A percentile compares a stretch with the other conserved stretches of the same genome.
Evolutionary conservation across 2,888 invertebrate genomes (phyloP).

Genomic region (Gibbula magus): DNA sequence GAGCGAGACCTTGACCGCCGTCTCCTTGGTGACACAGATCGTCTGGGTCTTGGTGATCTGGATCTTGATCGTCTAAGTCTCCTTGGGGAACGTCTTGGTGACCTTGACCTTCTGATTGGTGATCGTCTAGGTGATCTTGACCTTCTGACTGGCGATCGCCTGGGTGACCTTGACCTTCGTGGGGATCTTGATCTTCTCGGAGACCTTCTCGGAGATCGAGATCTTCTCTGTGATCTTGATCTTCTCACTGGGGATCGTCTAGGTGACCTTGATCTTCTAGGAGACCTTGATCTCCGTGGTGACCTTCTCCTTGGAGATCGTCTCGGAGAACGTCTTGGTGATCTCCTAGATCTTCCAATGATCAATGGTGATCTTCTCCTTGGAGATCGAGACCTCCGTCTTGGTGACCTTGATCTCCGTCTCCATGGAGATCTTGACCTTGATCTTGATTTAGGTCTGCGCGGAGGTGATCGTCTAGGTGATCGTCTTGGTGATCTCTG

Average conservation of each 20-base stretch:
- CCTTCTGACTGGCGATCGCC: constrained; percentile 39
- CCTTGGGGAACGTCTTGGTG: constrained; percentile 36
- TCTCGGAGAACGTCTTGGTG: constrained; percentile 31
- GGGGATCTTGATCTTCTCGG: constrained; percentile 44
- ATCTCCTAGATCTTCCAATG: constrained; percentile 20
- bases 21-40: constrained; percentile 17
- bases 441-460: neutral
- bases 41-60: constrained; percentile 35
- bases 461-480: neutral
- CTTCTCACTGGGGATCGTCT: constrained; percentile 40
- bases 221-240: constrained; percentile 35
- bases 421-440: constrained; percentile 34
- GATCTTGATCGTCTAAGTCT: constrained; percentile 33
- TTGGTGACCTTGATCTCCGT: constrained; percentile 7
- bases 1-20: constrained; percentile 29
- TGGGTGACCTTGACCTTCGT: constrained; percentile 38
- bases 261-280: constrained; percentile 38
- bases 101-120: constrained; percentile 30
- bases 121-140: constrained; percentile 40
- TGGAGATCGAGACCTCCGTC: constrained; percentile 33
- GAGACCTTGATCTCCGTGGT: constrained; percentile 42
- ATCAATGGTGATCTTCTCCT: constrained; percentile 20
- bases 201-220: constrained; percentile 34
- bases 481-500: neutral
- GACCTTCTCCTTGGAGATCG: constrained; percentile 25